phyloP scores from a whole-genome alignment of 2,888 invertebrate genomes.

The Myopa tessellatipennis region DNA sequence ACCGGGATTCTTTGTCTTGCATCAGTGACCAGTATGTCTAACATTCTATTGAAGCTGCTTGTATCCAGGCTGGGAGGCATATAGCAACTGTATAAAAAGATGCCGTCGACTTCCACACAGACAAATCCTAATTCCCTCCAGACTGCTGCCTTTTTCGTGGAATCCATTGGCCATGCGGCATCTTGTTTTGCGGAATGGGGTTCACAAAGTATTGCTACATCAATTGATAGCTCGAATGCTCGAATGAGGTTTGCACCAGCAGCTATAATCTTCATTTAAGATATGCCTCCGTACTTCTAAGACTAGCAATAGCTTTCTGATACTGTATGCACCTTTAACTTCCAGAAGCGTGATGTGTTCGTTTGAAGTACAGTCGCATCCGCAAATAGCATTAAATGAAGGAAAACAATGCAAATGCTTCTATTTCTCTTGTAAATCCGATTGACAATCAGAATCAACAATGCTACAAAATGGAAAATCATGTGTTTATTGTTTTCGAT shows the following conservation, averaged over 20 bases:
- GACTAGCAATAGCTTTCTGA: not conserved
- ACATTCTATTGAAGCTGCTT: not conserved
- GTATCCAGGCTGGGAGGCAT: not conserved
- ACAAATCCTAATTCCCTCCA: not conserved
- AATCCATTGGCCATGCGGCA: not conserved
- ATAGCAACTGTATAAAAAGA: not conserved
- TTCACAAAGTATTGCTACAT: not conserved
- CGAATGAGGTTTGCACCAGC: not conserved
- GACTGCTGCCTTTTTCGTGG: not conserved
- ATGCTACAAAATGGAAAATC: too few relatives aligned
- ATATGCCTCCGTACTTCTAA: not conserved
- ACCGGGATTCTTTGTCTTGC: not conserved
- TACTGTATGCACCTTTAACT: not conserved
- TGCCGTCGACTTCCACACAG: not conserved
- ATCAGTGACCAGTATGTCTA: not conserved
- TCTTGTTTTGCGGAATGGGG: not conserved
- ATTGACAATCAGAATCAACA: too few relatives aligned
- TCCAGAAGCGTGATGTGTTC: not conserved
- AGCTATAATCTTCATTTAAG: not conserved
- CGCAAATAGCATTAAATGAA: too few relatives aligned
- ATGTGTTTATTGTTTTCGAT: too few relatives aligned
- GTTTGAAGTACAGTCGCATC: too few relatives aligned
- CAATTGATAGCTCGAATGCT: constrained; percentile 5
- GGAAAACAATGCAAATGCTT: too few relatives aligned
- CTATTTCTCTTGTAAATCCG: too few relatives aligned